A percentile compares a stretch with the other conserved stretches of the same genome.
Evolutionary conservation across 2,113 vertebrate genomes (phyloP).

Genomic region (Coreoperca whiteheadi): DNA sequence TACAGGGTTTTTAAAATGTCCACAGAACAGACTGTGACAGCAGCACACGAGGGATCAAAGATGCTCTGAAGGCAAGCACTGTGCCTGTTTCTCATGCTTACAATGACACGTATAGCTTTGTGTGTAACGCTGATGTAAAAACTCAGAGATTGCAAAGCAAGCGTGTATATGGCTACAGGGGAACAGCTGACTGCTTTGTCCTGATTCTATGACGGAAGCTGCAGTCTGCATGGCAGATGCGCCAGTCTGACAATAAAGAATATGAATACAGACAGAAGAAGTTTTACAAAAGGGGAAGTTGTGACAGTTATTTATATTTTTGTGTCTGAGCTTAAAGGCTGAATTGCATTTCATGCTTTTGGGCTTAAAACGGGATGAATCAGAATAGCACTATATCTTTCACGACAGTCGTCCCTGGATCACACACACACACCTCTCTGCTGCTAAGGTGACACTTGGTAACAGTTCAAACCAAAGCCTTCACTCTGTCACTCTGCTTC

Average conservation of each 20-base stretch:
- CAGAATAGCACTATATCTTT: slow-evolving; percentile 44
- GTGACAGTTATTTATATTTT: slow-evolving; percentile 63
- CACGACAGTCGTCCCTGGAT: slow-evolving; percentile 47
- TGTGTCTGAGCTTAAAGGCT: slow-evolving; percentile 53
- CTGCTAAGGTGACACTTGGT: slow-evolving; percentile 49
- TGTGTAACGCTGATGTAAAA: slow-evolving; percentile 21
- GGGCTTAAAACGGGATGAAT: slow-evolving; percentile 50
- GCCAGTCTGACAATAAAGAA: slow-evolving; percentile 49
- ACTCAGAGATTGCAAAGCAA: slow-evolving; percentile 19
- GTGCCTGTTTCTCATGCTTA: slow-evolving; percentile 39
- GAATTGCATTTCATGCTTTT: slow-evolving; percentile 51
- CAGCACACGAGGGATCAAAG: slow-evolving; percentile 36
- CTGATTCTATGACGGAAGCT: slow-evolving; percentile 27
- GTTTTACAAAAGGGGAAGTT: slow-evolving; percentile 42
- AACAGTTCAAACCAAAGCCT: slow-evolving; percentile 49
- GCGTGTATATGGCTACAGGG: slow-evolving; percentile 25
- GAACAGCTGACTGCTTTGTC: slow-evolving; percentile 54
- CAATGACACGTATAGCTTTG: slow-evolving; percentile 22
- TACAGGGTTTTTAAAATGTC: neutral
- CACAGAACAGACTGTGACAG: slow-evolving; percentile 10
- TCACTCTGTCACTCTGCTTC: slow-evolving; percentile 35
- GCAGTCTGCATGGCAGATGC: slow-evolving; percentile 50
- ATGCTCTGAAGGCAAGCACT: slow-evolving; percentile 30
- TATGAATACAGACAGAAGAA: slow-evolving; percentile 56
- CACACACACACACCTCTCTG: neutral